Evolutionary conservation across 2,113 vertebrate species (phyloP).

Genomic region (Scophthalmus maximus): DNA sequence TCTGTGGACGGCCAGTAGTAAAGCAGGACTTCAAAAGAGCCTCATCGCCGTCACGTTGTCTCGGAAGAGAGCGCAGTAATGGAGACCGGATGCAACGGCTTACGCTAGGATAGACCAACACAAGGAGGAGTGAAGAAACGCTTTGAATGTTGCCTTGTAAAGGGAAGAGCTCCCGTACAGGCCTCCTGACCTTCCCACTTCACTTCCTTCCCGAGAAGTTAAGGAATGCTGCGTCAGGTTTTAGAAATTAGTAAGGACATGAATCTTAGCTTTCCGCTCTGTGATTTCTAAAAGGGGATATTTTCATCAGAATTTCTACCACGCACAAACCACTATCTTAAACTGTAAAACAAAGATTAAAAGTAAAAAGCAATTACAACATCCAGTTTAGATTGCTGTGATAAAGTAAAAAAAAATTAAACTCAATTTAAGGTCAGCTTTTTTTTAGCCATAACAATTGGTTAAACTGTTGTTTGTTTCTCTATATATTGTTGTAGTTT

Average conservation of each 20-base stretch:
- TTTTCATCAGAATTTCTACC: not conserved
- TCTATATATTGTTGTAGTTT: too few species aligned
- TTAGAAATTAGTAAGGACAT: slow-evolving; percentile 47
- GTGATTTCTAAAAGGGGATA: not conserved
- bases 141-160: slow-evolving; percentile 79
- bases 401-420: too few species aligned
- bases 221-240: slow-evolving; percentile 75
- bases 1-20: slow-evolving; percentile 48
- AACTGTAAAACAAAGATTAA: not conserved
- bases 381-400: too few species aligned
- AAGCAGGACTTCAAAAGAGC: slow-evolving; percentile 68
- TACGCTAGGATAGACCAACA: slow-evolving; percentile 64
- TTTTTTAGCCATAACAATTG: too few species aligned
- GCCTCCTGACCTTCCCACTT: slow-evolving; percentile 64
- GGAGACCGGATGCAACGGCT: slow-evolving; percentile 71
- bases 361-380: too few species aligned
- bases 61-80: slow-evolving; percentile 67
- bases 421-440: too few species aligned
- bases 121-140: slow-evolving; percentile 65
- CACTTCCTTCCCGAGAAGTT: slow-evolving; percentile 76
- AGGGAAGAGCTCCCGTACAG: slow-evolving; percentile 68
- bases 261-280: slow-evolving; percentile 20
- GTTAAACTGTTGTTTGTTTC: too few species aligned
- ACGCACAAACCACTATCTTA: not conserved
- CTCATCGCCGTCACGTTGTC: slow-evolving; percentile 64